phyloP scores from a whole-genome alignment of 1,140 invertebrate species.

The Dendroctonus valens region DNA sequence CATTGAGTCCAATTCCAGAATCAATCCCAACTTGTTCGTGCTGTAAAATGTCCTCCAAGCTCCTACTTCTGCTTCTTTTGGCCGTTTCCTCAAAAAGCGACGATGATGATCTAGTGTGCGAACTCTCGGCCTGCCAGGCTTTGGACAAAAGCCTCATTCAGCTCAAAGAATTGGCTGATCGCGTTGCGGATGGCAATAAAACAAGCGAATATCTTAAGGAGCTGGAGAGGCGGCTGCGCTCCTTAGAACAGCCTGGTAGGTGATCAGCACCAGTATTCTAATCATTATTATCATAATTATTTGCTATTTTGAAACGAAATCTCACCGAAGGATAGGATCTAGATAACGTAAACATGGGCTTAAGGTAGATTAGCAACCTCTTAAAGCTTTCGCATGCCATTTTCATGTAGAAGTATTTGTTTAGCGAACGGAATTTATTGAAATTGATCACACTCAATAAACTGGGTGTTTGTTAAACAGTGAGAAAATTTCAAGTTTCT shows the following conservation, averaged over 20 bases:
- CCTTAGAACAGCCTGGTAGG: conserved; percentile 70
- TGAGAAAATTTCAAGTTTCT: no score
- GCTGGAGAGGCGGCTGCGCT: conserved; percentile 66
- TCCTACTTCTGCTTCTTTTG: no score
- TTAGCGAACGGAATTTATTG: no score
- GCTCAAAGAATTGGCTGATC: conserved; percentile 38
- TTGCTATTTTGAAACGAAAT: background rate
- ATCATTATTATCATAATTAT: no score
- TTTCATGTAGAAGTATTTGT: no score
- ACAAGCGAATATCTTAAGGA: conserved; percentile 42
- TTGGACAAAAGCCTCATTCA: conserved; percentile 38
- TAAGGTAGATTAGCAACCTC: background rate
- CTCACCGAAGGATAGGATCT: background rate
- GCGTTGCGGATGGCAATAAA: conserved; percentile 36
- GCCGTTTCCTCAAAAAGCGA: background rate
- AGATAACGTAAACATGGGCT: background rate
- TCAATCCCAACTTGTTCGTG: no score
- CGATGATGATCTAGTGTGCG: conserved; percentile 30
- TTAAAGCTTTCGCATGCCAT: no score
- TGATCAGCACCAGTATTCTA: background rate
- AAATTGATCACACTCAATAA: no score
- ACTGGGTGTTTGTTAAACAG: no score
- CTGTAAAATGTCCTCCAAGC: no score
- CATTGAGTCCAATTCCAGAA: no score
- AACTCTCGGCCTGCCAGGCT: conserved; percentile 41